Evolutionary conservation across 2,113 vertebrate genomes (phyloP).

Genomic region (Crypturellus undulatus): DNA sequence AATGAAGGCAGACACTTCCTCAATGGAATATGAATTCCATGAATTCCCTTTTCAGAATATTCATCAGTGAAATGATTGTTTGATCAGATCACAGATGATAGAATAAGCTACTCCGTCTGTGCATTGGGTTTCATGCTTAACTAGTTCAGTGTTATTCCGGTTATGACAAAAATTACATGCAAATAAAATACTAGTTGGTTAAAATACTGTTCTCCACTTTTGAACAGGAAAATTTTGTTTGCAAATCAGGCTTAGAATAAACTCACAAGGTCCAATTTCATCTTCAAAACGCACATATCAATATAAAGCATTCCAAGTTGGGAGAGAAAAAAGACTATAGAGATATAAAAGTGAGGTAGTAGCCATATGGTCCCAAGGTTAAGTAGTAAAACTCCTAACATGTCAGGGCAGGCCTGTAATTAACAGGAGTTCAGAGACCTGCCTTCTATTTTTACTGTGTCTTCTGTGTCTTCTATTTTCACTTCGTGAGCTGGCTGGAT

Average conservation of each 20-base stretch:
- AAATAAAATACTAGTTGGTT: neutral
- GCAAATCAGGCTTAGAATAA: neutral
- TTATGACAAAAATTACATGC: neutral
- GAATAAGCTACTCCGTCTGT: constrained; percentile 16
- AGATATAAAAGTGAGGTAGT: neutral
- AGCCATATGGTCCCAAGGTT: neutral
- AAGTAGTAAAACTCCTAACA: neutral
- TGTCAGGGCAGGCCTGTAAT: neutral
- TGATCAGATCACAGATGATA: constrained; percentile 13
- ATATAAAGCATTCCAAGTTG: neutral
- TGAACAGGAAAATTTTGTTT: neutral
- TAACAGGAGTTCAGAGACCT: neutral
- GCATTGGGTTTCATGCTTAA: constrained; percentile 35
- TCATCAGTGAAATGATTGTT: constrained; percentile 42
- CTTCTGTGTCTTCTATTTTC: neutral
- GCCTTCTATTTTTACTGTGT: neutral
- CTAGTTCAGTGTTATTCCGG: neutral
- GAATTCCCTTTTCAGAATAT: constrained; percentile 57
- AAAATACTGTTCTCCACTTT: neutral
- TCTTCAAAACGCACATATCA: neutral
- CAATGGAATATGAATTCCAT: constrained; percentile 60
- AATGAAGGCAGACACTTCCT: constrained; percentile 61
- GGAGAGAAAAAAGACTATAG: neutral
- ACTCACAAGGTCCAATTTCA: neutral
- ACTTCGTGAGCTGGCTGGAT: neutral